Percentiles rank a stretch among this genome's conserved stretches.
These are phyloP conservation scores for Silurus aristotelis DNA, from an alignment of 2,797 vertebrate genomes.

Conservation along the genomic window DNA sequence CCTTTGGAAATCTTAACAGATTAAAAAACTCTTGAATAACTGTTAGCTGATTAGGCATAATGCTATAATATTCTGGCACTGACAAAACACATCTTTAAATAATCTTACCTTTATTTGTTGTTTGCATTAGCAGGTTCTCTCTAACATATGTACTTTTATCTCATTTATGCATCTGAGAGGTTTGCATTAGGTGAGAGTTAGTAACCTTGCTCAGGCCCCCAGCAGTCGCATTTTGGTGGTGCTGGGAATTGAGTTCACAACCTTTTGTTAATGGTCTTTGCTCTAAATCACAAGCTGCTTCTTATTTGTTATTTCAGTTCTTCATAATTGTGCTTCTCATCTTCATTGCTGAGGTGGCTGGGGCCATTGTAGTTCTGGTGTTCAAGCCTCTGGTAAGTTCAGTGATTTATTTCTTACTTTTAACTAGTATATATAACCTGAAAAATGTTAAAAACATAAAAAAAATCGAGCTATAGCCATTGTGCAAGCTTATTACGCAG, in stretches of 20 bases:
- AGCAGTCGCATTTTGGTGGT: too few species aligned
- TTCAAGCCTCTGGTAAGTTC: conserved; percentile 76
- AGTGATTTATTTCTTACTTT: background rate
- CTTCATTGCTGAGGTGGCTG: conserved; percentile 77
- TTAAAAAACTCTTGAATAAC: background rate
- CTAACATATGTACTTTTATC: background rate
- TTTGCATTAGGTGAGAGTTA: too few species aligned
- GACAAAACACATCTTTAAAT: background rate
- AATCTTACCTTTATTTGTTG: background rate
- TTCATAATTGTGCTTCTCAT: conserved; percentile 79
- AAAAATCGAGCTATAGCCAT: background rate
- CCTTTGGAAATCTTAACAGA: background rate
- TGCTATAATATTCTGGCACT: background rate
- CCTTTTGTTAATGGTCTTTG: background rate
- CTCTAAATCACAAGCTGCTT: background rate
- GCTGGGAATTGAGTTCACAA: too few species aligned
- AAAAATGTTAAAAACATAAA: background rate
- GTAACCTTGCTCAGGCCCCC: too few species aligned
- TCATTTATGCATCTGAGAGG: too few species aligned
- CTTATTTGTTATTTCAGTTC: conserved; percentile 68
- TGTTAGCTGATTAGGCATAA: background rate
- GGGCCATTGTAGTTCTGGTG: conserved; percentile 74
- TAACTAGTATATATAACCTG: background rate
- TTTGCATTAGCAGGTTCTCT: background rate
- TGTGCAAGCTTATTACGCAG: background rate